Evolutionary conservation across 2,113 vertebrate species (phyloP), one percentile per base, ranked within the genome.

Genomic region (Scytalopus superciliaris): DNA sequence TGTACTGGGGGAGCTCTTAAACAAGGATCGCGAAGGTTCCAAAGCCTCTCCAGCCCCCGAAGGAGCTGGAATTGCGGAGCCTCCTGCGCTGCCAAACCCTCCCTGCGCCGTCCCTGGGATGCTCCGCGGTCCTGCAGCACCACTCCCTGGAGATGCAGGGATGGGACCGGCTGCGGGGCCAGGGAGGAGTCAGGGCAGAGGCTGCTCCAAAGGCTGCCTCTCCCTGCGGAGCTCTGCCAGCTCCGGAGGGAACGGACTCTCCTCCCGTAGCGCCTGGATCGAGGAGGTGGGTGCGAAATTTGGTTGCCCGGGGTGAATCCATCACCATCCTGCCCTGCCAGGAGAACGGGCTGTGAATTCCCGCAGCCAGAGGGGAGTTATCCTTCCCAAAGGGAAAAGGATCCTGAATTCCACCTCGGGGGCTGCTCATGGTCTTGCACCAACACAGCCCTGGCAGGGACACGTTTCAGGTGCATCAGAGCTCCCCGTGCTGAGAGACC

Each of bases 101-200:
- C 47, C 47, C 47, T 49, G 47, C 47, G 11, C 22, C 23, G 47
- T 6, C 10, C 49, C 49, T 25, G 49, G 49, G 49, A 12, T 7
- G 57, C 90, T 93, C 40, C 8, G 50, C 90, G 24, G 89, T 89
- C 55, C 95, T 84, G 9, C 5, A 96, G 96, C 96, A 59, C 94
- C 95, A 37, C 95, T 47, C 59, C 56, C 89, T 95, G 96, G 96
- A 86, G 60, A 37, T 2, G 68, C 14, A 67, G 75, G 75, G 75
- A 74, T n/a, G 75, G 78, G 24, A 76, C 17, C 0, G 2, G 52
- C 24, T 33, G n/a, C 7, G 47, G 33, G 5, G 45, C 13, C 37
- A 8, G 64, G 62, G 44, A 70, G 70, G 28, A 85, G 69, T 33
- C 12, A 0, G 17, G 47, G 9, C 31, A 42, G 63, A 50, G 37